phyloP scores from a whole-genome alignment of 2,797 vertebrate genomes.

The Vipera ursinii region DNA sequence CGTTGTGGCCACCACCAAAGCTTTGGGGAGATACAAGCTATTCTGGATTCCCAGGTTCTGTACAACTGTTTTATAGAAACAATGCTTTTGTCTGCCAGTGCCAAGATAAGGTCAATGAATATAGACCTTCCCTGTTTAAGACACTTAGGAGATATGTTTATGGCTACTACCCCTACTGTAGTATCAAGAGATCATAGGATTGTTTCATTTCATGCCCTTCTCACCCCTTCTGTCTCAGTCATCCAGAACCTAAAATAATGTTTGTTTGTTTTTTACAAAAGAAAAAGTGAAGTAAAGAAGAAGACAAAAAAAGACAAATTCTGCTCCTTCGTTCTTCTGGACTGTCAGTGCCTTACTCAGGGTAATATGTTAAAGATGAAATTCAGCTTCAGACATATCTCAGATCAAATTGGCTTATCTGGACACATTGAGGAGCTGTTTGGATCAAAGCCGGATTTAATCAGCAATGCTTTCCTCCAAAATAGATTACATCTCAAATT shows the following conservation, averaged over 20 bases:
- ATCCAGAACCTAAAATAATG: neutral
- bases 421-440: neutral
- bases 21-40: neutral
- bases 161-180: neutral
- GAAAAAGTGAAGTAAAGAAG: neutral
- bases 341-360: neutral
- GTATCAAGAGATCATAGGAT: neutral
- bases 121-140: neutral
- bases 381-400: neutral
- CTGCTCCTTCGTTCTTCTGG: neutral
- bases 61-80: neutral
- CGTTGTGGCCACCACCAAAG: neutral
- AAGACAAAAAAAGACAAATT: neutral
- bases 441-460: neutral
- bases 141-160: neutral
- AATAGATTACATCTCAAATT: neutral
- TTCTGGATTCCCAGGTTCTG: neutral
- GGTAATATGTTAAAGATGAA: neutral
- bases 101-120: neutral
- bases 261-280: neutral
- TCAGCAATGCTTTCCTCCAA: neutral
- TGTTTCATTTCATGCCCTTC: neutral
- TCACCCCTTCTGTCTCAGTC: neutral
- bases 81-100: neutral
- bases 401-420: neutral